Base-by-base conservation (phyloP, 1,140 invertebrate species). In the Rhopalosiphum padi region DNA sequence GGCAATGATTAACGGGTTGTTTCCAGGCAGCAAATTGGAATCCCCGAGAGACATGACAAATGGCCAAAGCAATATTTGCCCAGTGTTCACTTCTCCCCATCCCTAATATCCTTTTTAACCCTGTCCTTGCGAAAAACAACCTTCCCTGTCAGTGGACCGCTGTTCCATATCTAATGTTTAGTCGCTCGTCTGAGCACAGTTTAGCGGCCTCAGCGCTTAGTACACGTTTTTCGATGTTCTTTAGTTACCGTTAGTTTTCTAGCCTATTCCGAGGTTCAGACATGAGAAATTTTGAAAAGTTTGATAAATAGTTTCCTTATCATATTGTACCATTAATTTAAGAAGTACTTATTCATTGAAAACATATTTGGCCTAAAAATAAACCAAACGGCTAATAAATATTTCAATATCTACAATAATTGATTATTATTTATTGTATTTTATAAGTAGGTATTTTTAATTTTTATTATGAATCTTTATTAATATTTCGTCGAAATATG, bases 1-100 rank as follows among this genome's bases (percentile, higher is more conserved):
- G 53, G 43, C 77, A 86, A 93, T 86, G 91, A 93, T 93, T 93
- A 93, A 93, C 91, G 82, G 91, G 91, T 86, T 86, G 48, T 53
- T 93, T 53, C 82, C 91, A 53, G 48, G 48, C 82, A 86, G 82
- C 82, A 93, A 93, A 93, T 86, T 93, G 82, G 82, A 93, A 93
- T 55, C 91, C 91, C 77, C 91, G 1, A 6, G 82, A 53, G 77
- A 93, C 91, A 86, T 93, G 77, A 93, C 48, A 93, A 93, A 93
- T 93, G 91, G 82, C 37, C 77, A 23, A 93, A 53, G 48, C 82
- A 93, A 93, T 93, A 93, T 93, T 93, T 93, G 46, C 82, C 48
- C 82, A 83, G 35, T 90, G 51, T 89, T n/a, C 53, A 43, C n/a
- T 43, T 41, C 25, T 35, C n/a, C 5, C 41, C 53, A 37, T 7